Evolutionary conservation across 92 coral and sea anemone genomes (phyloP), one percentile per base, ranked within the genome.

Genomic region (Micromussa lordhowensis): DNA sequence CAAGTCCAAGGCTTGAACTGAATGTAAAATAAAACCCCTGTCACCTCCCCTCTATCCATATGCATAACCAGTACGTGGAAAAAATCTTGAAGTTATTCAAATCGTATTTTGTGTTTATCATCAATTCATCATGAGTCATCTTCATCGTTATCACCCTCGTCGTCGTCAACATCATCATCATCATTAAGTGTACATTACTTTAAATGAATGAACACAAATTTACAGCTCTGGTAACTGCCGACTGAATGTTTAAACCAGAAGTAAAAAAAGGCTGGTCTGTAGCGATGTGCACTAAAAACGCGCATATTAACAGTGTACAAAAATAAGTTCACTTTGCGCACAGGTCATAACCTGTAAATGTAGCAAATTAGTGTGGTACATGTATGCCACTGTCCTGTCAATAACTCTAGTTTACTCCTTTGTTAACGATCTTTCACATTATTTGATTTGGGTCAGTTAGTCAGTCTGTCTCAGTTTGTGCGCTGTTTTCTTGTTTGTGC

Each of bases 391-490:
- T 24, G 69, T 63, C 29, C 29, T 63, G 69, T 63, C 6, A 63
- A 6, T 24, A 15, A 63, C 29, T 24, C 9, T 58, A 58, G 4
- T 18, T 58, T 18, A 22, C 5, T 58, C 29, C 69, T 63, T 22
- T 63, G 69, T 24, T 63, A 18, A 21, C 24, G n/a, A 24, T 66
- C 0, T 15, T 66, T n/a, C 32, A 66, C 26, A 26, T 26, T 19
- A 32, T 4, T 73, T 73, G 49, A 22, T 44, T 13, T 44, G 51
- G 8, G 13, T 40, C 76, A 12, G 76, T 81, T 61, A 38, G 73
- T 81, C 75, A 44, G 85, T 64, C 75, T 19, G 83, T 79, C 51
- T 32, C 70, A 79, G 85, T 68, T 15, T 64, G 77, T 51, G 61
- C 38, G 61, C 49, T 31, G 36, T 61, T 61, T 40, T 35, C 85